phyloP scores from a whole-genome alignment of 1,140 invertebrate species.

The Eciton burchellii region DNA sequence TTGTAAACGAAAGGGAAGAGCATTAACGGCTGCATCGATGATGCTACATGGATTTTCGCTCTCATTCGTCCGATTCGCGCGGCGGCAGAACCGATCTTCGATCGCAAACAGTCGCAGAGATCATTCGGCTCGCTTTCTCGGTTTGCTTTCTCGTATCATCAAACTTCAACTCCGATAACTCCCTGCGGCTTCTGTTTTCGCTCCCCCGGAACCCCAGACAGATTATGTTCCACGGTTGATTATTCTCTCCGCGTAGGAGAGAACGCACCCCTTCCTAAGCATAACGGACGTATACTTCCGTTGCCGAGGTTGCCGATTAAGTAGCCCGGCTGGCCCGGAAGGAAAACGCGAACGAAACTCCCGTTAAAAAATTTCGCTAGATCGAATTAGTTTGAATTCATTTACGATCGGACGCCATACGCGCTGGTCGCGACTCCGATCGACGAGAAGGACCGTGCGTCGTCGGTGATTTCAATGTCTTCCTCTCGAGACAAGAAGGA shows the following conservation, averaged over 20 bases:
- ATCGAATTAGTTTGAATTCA: too few relatives aligned
- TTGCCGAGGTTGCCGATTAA: too few relatives aligned
- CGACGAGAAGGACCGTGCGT: too few relatives aligned
- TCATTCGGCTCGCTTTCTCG: constrained; percentile 11
- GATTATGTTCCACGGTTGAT: background rate
- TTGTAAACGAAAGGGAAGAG: constrained; percentile 7
- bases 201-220: background rate
- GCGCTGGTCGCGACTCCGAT: too few relatives aligned
- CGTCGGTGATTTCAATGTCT: too few relatives aligned
- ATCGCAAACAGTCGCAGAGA: background rate
- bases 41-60: background rate
- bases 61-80: constrained; percentile 1
- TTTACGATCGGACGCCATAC: too few relatives aligned
- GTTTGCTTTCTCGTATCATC: constrained; percentile 13
- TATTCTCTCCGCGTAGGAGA: background rate
- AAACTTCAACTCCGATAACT: background rate
- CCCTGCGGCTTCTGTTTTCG: background rate
- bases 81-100: background rate
- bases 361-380: too few relatives aligned
- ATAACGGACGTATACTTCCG: too few relatives aligned
- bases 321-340: too few relatives aligned
- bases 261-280: too few relatives aligned
- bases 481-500: too few relatives aligned
- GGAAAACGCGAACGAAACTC: too few relatives aligned
- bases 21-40: background rate